phyloP scores from a whole-genome alignment of 2,888 invertebrate species.

The Oscheius onirici region DNA sequence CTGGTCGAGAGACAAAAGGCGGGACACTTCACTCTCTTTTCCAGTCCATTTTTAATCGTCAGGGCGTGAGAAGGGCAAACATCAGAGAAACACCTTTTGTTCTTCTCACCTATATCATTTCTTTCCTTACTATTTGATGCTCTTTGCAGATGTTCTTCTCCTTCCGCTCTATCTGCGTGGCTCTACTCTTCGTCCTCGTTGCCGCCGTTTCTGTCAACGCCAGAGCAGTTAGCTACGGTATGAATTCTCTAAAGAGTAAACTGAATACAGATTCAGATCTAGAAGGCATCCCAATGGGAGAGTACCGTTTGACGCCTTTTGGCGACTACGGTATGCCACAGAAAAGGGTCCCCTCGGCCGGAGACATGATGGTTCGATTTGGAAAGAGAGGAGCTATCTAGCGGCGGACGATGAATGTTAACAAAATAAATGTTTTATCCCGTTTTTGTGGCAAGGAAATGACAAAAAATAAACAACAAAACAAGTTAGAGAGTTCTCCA shows the following conservation, averaged over 20 bases:
- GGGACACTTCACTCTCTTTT: neutral
- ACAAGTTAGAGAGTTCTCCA: slow-evolving; percentile 38
- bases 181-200: slow-evolving; percentile 22
- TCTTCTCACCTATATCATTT: neutral
- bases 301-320: slow-evolving; percentile 36
- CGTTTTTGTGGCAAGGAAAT: neutral
- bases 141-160: slow-evolving; percentile 26
- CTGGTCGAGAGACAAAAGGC: slow-evolving; percentile 2
- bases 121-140: neutral
- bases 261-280: neutral
- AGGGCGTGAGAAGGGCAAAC: neutral
- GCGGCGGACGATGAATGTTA: too few relatives aligned
- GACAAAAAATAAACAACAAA: neutral
- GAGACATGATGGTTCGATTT: slow-evolving; percentile 27
- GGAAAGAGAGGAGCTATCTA: neutral
- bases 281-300: slow-evolving; percentile 35
- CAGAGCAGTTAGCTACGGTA: slow-evolving; percentile 15
- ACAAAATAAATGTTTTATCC: too few relatives aligned
- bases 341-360: slow-evolving; percentile 23
- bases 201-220: slow-evolving; percentile 17
- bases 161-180: slow-evolving; percentile 33
- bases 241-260: neutral
- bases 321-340: slow-evolving; percentile 24
- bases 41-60: neutral
- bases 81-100: neutral